Evolutionary conservation across 2,797 vertebrate species (phyloP), one percentile per base, ranked within the genome.

Genomic region (Hafferia zeledoni): DNA sequence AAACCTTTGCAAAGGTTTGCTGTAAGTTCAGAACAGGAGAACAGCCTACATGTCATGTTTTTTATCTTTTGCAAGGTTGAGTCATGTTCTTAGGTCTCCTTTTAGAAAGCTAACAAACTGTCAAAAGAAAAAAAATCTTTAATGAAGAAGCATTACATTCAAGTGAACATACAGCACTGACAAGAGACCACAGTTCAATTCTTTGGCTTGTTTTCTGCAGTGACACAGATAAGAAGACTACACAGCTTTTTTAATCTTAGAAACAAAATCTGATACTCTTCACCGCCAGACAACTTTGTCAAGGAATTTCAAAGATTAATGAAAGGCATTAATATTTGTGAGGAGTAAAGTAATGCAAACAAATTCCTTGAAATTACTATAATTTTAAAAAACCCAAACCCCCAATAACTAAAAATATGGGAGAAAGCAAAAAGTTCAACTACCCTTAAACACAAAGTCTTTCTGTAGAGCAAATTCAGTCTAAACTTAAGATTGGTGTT

Each of bases 1-100:
- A 52, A 52, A 52, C 57, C 30, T 74, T 56, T 25, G 55, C 78
- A 94, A 78, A 74, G 37, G 37, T 81, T 49, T 93, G 78, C 61
- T 74, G 0, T 39, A 83, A 88, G 57, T 79, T 92, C 87, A 57
- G 44, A 88, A 81, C 19, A 77, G 41, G 39, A 91, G 60, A 92
- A 91, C 78, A 89, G 83, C n/a, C 75, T 93, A 60, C 78, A 86
- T 83, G 95, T 95, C 77, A 60, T 47, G 27, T 61, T 95, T 94
- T 91, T 91, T 96, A 96, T 90, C 88, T 97, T 90, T 72, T 95
- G 88, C 57, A 92, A 90, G 82, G 55, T 85, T 90, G 90, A 94
- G 92, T 97, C 88, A 92, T 61, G 90, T 92, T 63, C 91, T 94
- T 76, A 83, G 50, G 60, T 84, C 69, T 85, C 76, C 61, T 93